Conservation (phyloP, 2,888 invertebrate species). For the Unio delphinus region DNA sequence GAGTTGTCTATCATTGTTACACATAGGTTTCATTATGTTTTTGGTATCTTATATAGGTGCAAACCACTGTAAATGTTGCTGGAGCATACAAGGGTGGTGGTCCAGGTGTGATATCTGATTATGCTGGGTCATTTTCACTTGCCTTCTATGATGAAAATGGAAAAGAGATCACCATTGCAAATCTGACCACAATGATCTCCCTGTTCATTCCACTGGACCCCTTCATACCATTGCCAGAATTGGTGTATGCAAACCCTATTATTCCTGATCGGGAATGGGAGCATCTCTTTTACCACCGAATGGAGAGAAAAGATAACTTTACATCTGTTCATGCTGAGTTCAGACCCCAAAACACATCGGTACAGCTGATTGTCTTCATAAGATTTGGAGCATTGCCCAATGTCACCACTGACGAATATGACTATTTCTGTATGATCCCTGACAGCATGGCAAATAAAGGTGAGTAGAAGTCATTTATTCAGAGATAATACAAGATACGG, state of each 20-base stretch:
- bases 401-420: slow-evolving; percentile 24
- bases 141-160: slow-evolving; percentile 22
- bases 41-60: too few relatives aligned
- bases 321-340: slow-evolving; percentile 30
- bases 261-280: slow-evolving; percentile 22
- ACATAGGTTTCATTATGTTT: too few relatives aligned
- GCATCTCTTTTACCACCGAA: slow-evolving; percentile 24
- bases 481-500: too few relatives aligned
- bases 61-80: too few relatives aligned
- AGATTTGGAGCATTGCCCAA: slow-evolving; percentile 31
- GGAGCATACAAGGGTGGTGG: too few relatives aligned
- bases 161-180: slow-evolving; percentile 9
- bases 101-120: slow-evolving; percentile 6
- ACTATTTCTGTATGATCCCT: slow-evolving; percentile 28
- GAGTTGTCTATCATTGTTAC: too few relatives aligned
- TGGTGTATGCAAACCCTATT: slow-evolving; percentile 17
- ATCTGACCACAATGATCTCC: slow-evolving; percentile 36
- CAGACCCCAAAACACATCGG: slow-evolving; percentile 14
- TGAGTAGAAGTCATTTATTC: slow-evolving; percentile 2
- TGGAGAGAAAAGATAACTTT: slow-evolving; percentile 7
- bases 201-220: slow-evolving; percentile 45
- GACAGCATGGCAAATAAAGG: slow-evolving; percentile 16
- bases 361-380: slow-evolving; percentile 41
- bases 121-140: slow-evolving; percentile 21
- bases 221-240: slow-evolving; percentile 12